Evolutionary conservation across 2,888 invertebrate genomes (phyloP).

Genomic region (Ditula angustiorana): DNA sequence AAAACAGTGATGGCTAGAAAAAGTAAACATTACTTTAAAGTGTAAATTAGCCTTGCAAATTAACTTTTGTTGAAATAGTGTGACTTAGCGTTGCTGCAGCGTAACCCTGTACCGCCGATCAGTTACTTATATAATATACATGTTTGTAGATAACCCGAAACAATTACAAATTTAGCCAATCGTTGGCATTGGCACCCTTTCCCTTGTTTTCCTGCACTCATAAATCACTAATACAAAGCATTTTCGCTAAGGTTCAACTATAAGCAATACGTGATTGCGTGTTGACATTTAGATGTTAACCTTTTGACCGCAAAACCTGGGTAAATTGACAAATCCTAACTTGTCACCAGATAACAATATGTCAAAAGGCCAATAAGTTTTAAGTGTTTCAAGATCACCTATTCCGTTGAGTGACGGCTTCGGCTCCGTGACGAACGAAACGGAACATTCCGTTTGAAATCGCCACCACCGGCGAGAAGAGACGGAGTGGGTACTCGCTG

Average conservation of each 20-base stretch:
- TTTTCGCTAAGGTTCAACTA: not conserved
- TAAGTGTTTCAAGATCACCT: constrained; percentile 61
- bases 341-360: not conserved
- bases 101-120: constrained; percentile 36
- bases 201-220: constrained; percentile 22
- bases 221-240: not conserved
- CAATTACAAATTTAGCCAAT: constrained; percentile 14
- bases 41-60: not conserved
- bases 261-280: not conserved
- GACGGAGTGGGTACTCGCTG: constrained; percentile 90
- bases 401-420: constrained; percentile 62
- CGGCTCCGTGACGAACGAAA: constrained; percentile 74
- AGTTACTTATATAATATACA: constrained; percentile 17
- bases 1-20: not conserved
- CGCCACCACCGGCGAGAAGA: constrained; percentile 94
- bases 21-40: not conserved
- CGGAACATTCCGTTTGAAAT: constrained; percentile 92
- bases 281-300: not conserved
- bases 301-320: not conserved
- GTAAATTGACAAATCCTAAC: not conserved
- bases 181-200: constrained; percentile 33
- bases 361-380: constrained; percentile 7
- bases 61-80: not conserved
- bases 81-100: constrained; percentile 21
- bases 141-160: constrained; percentile 16